Evolutionary conservation across 2,888 invertebrate genomes (phyloP).

Genomic region (Coenonympha arcania): DNA sequence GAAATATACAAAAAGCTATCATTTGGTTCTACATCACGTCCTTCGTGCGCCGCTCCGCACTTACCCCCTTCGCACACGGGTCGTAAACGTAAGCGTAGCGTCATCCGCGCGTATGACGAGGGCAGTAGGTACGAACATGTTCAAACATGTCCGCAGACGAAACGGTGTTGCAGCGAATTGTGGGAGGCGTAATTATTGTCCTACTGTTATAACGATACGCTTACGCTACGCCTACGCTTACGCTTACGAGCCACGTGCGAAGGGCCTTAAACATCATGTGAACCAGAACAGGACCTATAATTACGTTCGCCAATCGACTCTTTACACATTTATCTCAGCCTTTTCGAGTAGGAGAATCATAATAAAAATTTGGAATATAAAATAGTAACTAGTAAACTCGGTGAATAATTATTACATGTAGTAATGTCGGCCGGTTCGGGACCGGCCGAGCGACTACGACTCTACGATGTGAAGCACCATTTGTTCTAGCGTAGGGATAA

Average conservation of each 20-base stretch:
- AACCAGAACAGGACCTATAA: constrained; percentile 44
- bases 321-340: constrained; percentile 69
- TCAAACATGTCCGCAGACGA: too few species aligned
- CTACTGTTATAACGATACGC: too few species aligned
- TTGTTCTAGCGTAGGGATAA: constrained; percentile 74
- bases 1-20: constrained; percentile 70
- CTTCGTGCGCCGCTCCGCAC: too few species aligned
- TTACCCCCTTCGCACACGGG: too few species aligned
- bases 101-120: too few species aligned
- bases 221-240: too few species aligned
- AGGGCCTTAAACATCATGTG: constrained; percentile 46
- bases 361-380: constrained; percentile 63
- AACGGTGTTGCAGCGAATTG: too few species aligned
- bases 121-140: too few species aligned
- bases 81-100: too few species aligned
- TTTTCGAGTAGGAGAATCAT: constrained; percentile 73
- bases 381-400: constrained; percentile 68
- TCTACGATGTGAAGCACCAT: constrained; percentile 73
- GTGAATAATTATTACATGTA: constrained; percentile 60
- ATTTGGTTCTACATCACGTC: constrained; percentile 57
- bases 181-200: too few species aligned
- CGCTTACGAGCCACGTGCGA: too few species aligned
- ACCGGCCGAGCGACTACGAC: constrained; percentile 42
- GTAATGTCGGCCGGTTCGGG: constrained; percentile 34
- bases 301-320: constrained; percentile 63